These are phyloP conservation scores for Beroe forskalii DNA, from an alignment of 37 sponge, comb jelly and placozoan genomes.

Conservation along the genomic window DNA sequence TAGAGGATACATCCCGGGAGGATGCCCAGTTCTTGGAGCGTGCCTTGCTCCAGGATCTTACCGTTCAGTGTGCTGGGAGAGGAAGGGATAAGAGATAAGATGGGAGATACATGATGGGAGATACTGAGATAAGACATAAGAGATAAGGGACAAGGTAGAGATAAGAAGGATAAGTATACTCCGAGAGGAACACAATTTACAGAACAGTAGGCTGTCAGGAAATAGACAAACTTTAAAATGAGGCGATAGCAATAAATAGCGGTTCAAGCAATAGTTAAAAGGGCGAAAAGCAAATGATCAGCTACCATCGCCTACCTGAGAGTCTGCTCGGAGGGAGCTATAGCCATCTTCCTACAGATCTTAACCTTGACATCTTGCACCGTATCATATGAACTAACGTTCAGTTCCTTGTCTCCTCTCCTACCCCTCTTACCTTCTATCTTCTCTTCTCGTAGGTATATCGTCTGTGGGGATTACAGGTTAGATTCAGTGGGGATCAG, in stretches of 20 bases:
- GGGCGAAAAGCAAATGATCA: too few species aligned
- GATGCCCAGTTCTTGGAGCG: neutral
- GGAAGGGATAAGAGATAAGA: neutral
- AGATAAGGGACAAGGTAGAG: neutral
- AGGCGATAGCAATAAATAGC: too few species aligned
- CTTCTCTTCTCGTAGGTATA: constrained; percentile 10
- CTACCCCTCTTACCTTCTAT: neutral
- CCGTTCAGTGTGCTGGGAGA: constrained; percentile 12
- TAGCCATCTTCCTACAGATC: neutral
- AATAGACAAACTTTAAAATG: too few species aligned
- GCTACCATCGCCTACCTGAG: constrained; percentile 45
- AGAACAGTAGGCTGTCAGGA: too few species aligned
- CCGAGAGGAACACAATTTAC: too few species aligned
- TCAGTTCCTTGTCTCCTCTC: neutral
- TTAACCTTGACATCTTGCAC: constrained; percentile 13
- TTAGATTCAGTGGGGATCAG: too few species aligned
- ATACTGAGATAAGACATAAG: neutral
- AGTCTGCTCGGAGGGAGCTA: constrained; percentile 15
- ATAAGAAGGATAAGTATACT: neutral
- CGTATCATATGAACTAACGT: constrained; percentile 6
- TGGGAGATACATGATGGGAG: neutral
- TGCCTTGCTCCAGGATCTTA: constrained; percentile 5
- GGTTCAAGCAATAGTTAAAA: too few species aligned
- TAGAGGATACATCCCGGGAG: constrained; percentile 8
- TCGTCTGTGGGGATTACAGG: too few species aligned